Evolutionary conservation across 2,888 invertebrate genomes (phyloP), one percentile per base, ranked within the genome.

Genomic region (Drosophila paracracens): DNA sequence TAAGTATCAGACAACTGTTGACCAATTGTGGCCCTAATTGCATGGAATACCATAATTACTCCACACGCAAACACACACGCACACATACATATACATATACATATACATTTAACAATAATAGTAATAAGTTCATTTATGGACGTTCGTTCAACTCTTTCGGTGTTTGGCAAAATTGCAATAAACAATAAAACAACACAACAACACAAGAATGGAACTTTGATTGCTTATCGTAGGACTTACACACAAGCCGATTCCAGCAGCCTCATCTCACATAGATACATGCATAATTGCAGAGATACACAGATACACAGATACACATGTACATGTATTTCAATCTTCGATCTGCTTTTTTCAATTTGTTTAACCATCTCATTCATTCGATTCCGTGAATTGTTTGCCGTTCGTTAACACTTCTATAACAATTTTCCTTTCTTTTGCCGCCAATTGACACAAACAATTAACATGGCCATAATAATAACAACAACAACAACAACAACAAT

Each of bases 1-100:
- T 98, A 95, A 97, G 97, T 96, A 93, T 86, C 85, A 78, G 79
- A 68, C 86, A 77, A 83, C 76, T 66, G 81, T 83, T 72, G 86
- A 76, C 52, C 88, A 84, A 81, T 83, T 88, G 68, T 88, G 84
- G 84, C 84, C 84, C 84, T 88, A 88, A 85, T 79, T 74, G 74
- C 83, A 82, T 74, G 82, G 82, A 79, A 70, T 73, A 67, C 58
- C 58, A 62, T 66, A 73, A 72, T 61, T 67, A 68, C 66, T 58
- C 7, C 3, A 54, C 54, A 46, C 13, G 18, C 29, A 40, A n/a
- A 40, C 36, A 38, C 5, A 36, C n/a, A 8, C 18, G 25, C 11
- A 54, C 36, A 7, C 2, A 53, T 2, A 25, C 1, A 8, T 2
- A 67, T 35, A 65, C 51, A 70, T 18, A 46, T 16, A 38, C 4